Base-by-base conservation (phyloP, 2,888 invertebrate species). In the Eledona agricola region DNA sequence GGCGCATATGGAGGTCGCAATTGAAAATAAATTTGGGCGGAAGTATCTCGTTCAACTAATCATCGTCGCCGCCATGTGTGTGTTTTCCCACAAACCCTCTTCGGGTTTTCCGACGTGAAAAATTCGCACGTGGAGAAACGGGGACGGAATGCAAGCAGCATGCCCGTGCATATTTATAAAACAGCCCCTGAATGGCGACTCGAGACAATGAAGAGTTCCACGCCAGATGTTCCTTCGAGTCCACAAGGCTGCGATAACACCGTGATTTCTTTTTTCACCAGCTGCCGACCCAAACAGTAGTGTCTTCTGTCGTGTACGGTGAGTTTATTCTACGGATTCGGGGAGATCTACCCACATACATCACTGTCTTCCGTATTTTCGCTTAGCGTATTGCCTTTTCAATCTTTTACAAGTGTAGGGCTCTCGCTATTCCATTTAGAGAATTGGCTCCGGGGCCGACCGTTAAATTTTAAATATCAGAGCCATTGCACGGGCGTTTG, bases 201-300 rank as follows among this genome's bases (percentile, higher is more conserved):
- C 50, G 43, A 47, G 59, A 63, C 58, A 63, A 63, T 62, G 55
- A 62, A 60, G 26, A 28, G 17, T 7, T 29, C 37, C 43, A 52
- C 37, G 57, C 63, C 63, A 64, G 63, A 65, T 65, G 65, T 64
- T 62, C 60, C 51, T 51, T 50, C 22, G 32, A 35, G 38, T 43
- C 45, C 32, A 40, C 42, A 43, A 42, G 35, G 32, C 22, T 29
- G 46, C 35, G 40, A 51, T 43, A 42, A 51, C 47, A 58, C 59
- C 57, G 55, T 64, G 63, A 66, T 66, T 66, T 64, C 63, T 64
- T 64, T 55, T 31, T 19, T 49, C 59, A 62, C 57, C 63, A 58
- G 61, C 51, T 49, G 51, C 6, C 19, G 28, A 26, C 29, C 19
- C 47, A n/a, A n/a, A 15, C 20, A 34, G 16, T 29, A 50, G 49